These are phyloP conservation scores for Probaryconus sp. DNA, from an alignment of 1,140 invertebrate species.

Conservation along the genomic window DNA sequence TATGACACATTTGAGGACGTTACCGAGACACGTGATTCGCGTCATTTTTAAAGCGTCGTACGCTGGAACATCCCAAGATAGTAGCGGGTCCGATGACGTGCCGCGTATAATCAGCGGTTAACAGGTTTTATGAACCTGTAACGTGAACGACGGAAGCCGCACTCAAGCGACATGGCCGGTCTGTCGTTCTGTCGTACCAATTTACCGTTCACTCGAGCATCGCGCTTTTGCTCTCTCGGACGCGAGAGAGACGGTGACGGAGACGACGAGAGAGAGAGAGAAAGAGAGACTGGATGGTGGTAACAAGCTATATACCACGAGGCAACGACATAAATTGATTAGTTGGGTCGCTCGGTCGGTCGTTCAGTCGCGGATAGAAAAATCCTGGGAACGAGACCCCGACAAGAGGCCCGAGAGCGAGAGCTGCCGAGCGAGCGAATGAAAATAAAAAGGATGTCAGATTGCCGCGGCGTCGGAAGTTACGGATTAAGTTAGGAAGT, in stretches of 20 bases:
- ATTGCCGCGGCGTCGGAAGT: slow-evolving; percentile 79
- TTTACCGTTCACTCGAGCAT: slow-evolving; percentile 58
- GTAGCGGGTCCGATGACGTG: slow-evolving; percentile 44
- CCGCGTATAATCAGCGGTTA: slow-evolving; percentile 71
- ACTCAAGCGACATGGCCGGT: slow-evolving; percentile 67
- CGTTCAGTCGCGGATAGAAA: slow-evolving; percentile 74
- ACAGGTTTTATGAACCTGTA: slow-evolving; percentile 77
- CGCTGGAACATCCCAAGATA: slow-evolving; percentile 28
- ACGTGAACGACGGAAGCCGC: slow-evolving; percentile 75
- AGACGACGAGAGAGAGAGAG: slow-evolving; percentile 36
- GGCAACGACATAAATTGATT: slow-evolving; percentile 78
- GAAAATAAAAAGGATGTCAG: slow-evolving; percentile 80
- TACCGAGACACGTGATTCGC: slow-evolving; percentile 10
- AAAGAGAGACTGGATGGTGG: slow-evolving; percentile 51
- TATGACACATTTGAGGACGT: no score
- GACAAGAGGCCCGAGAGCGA: slow-evolving; percentile 64
- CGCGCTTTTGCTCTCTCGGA: slow-evolving; percentile 39
- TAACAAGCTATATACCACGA: slow-evolving; percentile 65
- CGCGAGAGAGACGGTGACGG: slow-evolving; percentile 18
- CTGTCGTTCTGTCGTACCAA: slow-evolving; percentile 64
- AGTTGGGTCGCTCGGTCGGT: slow-evolving; percentile 70
- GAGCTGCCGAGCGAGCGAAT: slow-evolving; percentile 72
- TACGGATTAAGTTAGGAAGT: slow-evolving; percentile 79
- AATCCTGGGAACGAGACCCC: slow-evolving; percentile 78
- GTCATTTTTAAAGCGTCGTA: slow-evolving; percentile 17